These are phyloP conservation scores for Nibea coibor DNA, from an alignment of 2,113 vertebrate genomes.

Conservation along the genomic window DNA sequence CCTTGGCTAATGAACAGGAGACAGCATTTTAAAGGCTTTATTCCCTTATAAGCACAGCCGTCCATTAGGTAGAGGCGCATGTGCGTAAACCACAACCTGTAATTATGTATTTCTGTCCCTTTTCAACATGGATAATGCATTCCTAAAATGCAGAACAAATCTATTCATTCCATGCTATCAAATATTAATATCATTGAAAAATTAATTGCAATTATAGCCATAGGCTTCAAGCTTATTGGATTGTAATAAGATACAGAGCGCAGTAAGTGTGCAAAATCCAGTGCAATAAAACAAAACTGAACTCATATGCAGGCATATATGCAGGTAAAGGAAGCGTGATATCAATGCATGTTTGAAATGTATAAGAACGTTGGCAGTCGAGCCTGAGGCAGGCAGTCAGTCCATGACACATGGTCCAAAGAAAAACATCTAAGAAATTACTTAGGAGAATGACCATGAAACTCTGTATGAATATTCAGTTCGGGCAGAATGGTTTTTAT, in stretches of 20 bases:
- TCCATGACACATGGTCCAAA: neutral
- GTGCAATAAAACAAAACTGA: neutral
- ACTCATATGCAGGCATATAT: too few relatives aligned
- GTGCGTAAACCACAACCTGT: neutral
- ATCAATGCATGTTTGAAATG: neutral
- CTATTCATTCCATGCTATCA: neutral
- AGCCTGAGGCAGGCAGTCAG: neutral
- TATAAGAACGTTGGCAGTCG: neutral
- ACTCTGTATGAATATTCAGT: neutral
- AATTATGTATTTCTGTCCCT: neutral
- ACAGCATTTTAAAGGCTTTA: constrained; percentile 15
- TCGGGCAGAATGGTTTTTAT: neutral
- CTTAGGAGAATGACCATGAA: neutral
- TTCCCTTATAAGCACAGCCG: constrained; percentile 21
- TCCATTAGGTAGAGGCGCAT: constrained; percentile 27
- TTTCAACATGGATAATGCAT: neutral
- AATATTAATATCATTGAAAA: neutral
- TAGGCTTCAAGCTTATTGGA: too few relatives aligned
- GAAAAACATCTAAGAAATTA: neutral
- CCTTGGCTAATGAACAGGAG: neutral
- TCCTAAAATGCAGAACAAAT: constrained; percentile 11
- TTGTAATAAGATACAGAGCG: neutral
- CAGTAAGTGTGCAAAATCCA: neutral
- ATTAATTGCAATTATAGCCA: neutral
- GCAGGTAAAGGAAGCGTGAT: neutral